Evolutionary conservation across 1,140 invertebrate species (phyloP).

Genomic region (Latrodectus geometricus): DNA sequence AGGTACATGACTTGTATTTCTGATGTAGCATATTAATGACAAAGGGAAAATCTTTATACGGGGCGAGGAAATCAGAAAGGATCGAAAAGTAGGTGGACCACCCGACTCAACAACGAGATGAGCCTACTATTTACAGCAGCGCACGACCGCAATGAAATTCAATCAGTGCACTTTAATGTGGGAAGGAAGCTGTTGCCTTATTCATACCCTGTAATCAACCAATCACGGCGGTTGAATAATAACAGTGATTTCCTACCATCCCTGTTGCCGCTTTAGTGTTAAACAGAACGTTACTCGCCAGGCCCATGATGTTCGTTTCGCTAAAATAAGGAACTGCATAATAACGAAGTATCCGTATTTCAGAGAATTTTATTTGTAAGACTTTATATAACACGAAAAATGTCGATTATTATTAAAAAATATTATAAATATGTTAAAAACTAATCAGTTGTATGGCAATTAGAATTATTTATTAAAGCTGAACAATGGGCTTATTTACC

Average conservation of each 20-base stretch:
- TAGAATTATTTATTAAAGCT: no score
- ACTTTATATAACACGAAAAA: no score
- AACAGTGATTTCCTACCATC: slow-evolving; percentile 38
- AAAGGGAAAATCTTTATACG: neutral
- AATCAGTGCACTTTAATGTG: slow-evolving; percentile 45
- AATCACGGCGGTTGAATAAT: slow-evolving; percentile 43
- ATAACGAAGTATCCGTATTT: no score
- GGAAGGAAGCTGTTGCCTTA: slow-evolving; percentile 41
- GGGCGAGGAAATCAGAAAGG: neutral
- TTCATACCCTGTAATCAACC: slow-evolving; percentile 50
- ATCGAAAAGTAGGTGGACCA: neutral
- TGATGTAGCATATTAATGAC: neutral
- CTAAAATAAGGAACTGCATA: no score
- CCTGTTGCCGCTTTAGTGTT: no score
- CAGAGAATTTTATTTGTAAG: no score
- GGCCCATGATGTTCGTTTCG: no score
- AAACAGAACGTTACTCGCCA: no score
- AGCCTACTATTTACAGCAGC: slow-evolving; percentile 28
- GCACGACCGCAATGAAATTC: slow-evolving; percentile 50
- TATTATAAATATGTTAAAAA: no score
- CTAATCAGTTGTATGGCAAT: no score
- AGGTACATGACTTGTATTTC: neutral
- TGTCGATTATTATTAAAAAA: no score
- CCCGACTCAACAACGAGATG: neutral
- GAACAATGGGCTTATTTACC: no score